These are phyloP conservation scores for Tinamus guttatus DNA, from an alignment of 2,113 vertebrate species.

Conservation along the genomic window DNA sequence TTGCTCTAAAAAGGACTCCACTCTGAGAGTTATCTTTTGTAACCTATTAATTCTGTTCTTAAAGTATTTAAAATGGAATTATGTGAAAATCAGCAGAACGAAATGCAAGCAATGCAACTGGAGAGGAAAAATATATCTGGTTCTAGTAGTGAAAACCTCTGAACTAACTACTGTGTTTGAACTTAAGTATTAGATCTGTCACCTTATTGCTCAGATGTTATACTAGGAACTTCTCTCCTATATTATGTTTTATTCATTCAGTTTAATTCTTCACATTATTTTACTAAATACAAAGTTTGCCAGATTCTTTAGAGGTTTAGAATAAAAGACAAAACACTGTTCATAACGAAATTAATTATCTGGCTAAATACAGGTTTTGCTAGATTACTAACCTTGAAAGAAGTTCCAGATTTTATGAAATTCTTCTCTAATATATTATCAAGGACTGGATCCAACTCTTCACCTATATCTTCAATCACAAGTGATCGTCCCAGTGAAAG, in stretches of 20 bases:
- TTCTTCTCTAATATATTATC: slow-evolving; percentile 85
- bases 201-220: not conserved
- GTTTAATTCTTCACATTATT: not conserved
- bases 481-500: slow-evolving; percentile 81
- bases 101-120: not conserved
- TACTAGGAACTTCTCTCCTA: not conserved
- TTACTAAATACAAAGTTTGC: not conserved
- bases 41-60: not conserved
- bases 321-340: not conserved
- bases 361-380: not conserved
- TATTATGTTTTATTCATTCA: not conserved
- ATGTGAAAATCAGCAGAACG: not conserved
- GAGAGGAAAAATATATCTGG: not conserved
- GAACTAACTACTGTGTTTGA: not conserved
- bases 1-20: not conserved
- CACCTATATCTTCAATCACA: slow-evolving; percentile 81
- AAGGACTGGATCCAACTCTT: slow-evolving; percentile 81
- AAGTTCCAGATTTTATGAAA: slow-evolving; percentile 80
- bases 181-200: not conserved
- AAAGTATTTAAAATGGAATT: not conserved
- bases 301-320: not conserved
- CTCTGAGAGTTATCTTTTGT: not conserved
- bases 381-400: slow-evolving; percentile 76
- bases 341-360: not conserved
- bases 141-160: not conserved